phyloP scores from a whole-genome alignment of 2,113 vertebrate species.

The Empidonax alnorum region DNA sequence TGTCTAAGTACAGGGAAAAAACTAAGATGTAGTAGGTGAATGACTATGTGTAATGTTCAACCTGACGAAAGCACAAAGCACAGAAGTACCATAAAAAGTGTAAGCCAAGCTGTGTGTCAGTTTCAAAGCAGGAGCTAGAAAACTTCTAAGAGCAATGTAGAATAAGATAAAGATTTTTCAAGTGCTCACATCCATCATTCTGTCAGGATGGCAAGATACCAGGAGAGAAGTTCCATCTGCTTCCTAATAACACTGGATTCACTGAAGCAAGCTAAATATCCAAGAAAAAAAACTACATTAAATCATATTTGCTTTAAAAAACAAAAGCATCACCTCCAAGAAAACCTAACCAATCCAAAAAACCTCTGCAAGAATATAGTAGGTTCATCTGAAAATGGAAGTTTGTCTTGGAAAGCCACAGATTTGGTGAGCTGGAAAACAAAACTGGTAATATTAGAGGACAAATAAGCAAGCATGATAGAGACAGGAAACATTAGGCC shows the following conservation, averaged over 20 bases:
- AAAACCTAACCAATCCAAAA: background rate
- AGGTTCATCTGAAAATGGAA: background rate
- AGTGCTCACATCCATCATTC: conserved; percentile 55
- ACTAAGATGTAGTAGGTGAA: background rate
- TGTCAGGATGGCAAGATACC: conserved; percentile 59
- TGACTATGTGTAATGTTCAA: background rate
- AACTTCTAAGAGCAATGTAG: conserved; percentile 15
- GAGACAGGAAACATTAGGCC: background rate
- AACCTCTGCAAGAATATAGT: background rate
- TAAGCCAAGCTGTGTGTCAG: background rate
- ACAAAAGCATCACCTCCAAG: background rate
- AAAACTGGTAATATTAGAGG: background rate
- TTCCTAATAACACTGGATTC: conserved; percentile 14
- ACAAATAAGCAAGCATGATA: background rate
- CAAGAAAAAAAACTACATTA: background rate
- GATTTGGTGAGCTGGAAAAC: background rate
- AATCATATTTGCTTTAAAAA: background rate
- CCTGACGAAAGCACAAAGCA: background rate
- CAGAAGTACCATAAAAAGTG: rapidly evolving
- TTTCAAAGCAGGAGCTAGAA: conserved; percentile 27
- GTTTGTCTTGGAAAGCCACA: background rate
- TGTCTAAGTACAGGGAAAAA: background rate
- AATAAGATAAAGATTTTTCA: conserved; percentile 58
- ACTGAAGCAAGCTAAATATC: conserved; percentile 19
- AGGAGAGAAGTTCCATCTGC: conserved; percentile 57